Base-by-base conservation (phyloP, 2,113 vertebrate genomes). In the Solea solea region DNA sequence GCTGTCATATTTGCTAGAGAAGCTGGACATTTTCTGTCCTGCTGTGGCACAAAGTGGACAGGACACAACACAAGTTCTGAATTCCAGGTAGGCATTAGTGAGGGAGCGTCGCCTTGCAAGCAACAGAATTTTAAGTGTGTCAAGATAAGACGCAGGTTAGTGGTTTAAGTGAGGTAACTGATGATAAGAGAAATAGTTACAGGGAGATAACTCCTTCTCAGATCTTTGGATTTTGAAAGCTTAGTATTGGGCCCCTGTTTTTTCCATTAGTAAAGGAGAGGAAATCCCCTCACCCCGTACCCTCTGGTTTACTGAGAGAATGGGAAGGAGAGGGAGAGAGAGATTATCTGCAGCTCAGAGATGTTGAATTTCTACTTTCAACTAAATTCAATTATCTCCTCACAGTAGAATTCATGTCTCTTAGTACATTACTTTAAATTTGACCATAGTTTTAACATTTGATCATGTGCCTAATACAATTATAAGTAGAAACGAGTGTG, bases 231-330 rank as follows among this genome's bases (percentile, higher is more conserved):
- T 69, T 65, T 52, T 49, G 4, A n/a, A 51, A 60, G 54, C 64
- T 57, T 69, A 42, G 74, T 72, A 21, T 56, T 54, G 48, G 49
- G 46, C 72, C 63, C 9, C 71, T 77, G 80, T 55, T 79, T 80
- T 79, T 44, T 72, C 74, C 72, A 89, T 80, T 64, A 78, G 53
- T 57, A 1, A 2, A 14, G 27, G 53, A 55, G 56, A 83, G 85
- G 70, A 91, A 87, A 80, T 75, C 72, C 69, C 64, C 52, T 57
- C 51, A 46, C 44, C 60, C 65, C 4, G 52, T 69, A 69, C 49
- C 87, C 72, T 66, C n/a, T 59, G 71, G 58, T 71, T 74, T 64
- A 55, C 60, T 74, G 34, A 59, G 54, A 66, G 53, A 65, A 49
- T 65, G 13, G 21, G 61, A 65, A 57, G 60, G 66, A 64, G 69